Conservation (phyloP, 2,113 vertebrate species). For the Macrotis lagotis region DNA sequence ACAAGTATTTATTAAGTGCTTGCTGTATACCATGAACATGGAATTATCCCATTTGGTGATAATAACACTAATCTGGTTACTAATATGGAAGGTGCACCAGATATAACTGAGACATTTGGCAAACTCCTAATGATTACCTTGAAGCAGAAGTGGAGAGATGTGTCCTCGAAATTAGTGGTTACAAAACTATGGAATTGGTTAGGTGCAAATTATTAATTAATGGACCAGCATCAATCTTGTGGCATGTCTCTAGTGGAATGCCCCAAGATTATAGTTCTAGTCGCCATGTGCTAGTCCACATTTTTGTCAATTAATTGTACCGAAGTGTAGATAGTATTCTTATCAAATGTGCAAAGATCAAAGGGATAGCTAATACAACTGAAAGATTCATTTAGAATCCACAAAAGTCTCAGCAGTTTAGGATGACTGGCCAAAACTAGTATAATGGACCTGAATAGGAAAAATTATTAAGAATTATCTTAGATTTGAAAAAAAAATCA, state of each 20-base stretch:
- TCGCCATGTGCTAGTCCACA: background rate
- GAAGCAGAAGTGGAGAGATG: background rate
- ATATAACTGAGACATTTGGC: background rate
- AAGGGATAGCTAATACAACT: background rate
- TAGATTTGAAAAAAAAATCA: background rate
- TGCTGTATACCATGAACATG: background rate
- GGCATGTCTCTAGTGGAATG: background rate
- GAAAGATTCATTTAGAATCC: background rate
- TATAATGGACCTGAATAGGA: background rate
- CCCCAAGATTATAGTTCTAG: background rate
- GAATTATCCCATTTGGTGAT: background rate
- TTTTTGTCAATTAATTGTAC: background rate
- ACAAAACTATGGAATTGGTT: background rate
- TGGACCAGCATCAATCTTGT: background rate
- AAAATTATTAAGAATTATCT: background rate
- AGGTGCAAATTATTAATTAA: background rate
- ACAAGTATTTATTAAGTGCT: background rate
- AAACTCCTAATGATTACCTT: background rate
- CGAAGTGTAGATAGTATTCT: background rate
- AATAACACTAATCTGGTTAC: background rate
- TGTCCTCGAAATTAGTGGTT: background rate
- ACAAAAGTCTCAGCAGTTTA: background rate
- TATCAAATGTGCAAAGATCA: background rate
- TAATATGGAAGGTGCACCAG: background rate
- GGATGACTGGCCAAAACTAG: background rate